Conservation (phyloP, 2,888 invertebrate genomes). For the Watsonalla cultraria region DNA sequence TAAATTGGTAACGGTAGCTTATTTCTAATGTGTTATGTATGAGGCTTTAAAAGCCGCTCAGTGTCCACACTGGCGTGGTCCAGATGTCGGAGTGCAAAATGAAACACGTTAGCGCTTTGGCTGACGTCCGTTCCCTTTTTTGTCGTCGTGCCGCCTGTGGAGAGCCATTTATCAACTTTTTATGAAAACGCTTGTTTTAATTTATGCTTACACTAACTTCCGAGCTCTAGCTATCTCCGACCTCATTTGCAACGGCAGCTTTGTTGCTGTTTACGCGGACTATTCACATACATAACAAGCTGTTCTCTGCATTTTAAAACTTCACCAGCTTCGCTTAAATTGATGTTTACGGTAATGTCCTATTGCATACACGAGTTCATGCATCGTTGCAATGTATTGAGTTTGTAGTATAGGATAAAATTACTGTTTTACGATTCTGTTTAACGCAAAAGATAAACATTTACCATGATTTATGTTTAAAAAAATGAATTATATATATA, state of each 20-base stretch:
- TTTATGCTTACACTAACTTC: constrained; percentile 73
- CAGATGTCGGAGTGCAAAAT: constrained; percentile 72
- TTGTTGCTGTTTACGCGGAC: constrained; percentile 53
- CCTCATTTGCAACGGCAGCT: constrained; percentile 65
- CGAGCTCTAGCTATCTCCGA: constrained; percentile 64
- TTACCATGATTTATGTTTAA: too few relatives aligned
- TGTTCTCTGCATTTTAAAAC: constrained; percentile 42
- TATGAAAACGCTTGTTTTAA: constrained; percentile 74
- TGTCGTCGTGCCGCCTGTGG: constrained; percentile 63
- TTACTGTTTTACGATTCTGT: not conserved
- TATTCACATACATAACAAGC: constrained; percentile 35
- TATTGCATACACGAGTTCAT: constrained; percentile 23
- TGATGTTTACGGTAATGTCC: constrained; percentile 35
- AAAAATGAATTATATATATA: not conserved
- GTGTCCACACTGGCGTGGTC: constrained; percentile 45
- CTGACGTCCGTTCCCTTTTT: constrained; percentile 68
- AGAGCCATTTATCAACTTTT: constrained; percentile 76
- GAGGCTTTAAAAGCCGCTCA: constrained; percentile 27
- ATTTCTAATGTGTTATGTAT: constrained; percentile 4
- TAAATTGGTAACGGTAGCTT: not conserved
- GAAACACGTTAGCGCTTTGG: constrained; percentile 71
- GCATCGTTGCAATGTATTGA: constrained; percentile 19
- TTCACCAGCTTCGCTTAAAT: constrained; percentile 25
- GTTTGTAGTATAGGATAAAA: constrained; percentile 4
- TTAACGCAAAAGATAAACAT: too few relatives aligned